Evolutionary conservation across 1,140 invertebrate genomes (phyloP), one percentile per base, ranked within the genome.

Genomic region (Bombus sibiricus): DNA sequence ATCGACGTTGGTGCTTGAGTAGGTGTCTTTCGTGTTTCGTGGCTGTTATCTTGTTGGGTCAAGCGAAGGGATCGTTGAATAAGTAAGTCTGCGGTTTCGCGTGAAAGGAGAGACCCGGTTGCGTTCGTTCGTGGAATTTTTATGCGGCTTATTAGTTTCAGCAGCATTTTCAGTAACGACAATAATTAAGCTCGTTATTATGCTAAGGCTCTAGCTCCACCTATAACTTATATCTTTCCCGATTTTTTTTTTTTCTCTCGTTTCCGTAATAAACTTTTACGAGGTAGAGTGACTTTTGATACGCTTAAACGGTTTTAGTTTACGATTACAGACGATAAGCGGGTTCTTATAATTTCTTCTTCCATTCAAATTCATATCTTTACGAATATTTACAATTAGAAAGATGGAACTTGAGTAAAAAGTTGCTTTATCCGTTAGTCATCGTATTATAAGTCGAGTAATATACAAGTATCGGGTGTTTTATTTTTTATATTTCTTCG

Each of bases 51-150:
- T 43, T 1, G 71, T 41, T 73, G 71, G 71, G 71, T 73, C 71
- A 73, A 73, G 71, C 71, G n/a, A 73, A 73, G 71, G 41, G 71
- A 73, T 73, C 71, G 71, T 73, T 73, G 69, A 72, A 72, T 72
- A 72, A 72, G 69, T 72, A 72, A 72, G 28, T 72, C 69, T 41
- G 69, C 28, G 69, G 69, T 72, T 73, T 73, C 41, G 71, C 39
- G 71, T 43, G 71, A 39, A 73, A 43, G 43, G 39, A 43, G 71
- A 47, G 41, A 32, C 41, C 13, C 10, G 71, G n/a, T 15, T 18
- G 13, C 39, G n/a, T 32, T 73, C 28, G 71, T 73, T 73, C 71
- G 71, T 73, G 41, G 71, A 73, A 72, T 43, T 73, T 73, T 73
- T 43, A 73, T 32, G n/a, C 15, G n/a, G 41, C 39, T 73, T 73